Conservation (phyloP, 1,140 invertebrate genomes). For the Patella vulgata region DNA sequence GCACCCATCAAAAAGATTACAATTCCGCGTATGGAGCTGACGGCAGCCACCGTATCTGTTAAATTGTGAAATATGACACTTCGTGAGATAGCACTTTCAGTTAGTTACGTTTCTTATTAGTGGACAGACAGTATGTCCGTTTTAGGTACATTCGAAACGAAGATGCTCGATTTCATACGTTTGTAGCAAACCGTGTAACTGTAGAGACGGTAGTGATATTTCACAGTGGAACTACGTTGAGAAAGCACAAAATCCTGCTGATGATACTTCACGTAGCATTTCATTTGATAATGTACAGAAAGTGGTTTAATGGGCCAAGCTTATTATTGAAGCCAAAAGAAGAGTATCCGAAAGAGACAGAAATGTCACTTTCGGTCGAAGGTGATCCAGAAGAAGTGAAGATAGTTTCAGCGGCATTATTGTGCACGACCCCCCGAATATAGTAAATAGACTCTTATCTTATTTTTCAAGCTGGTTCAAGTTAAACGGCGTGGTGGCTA, state of each 20-base stretch:
- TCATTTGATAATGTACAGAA: background rate
- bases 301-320: conserved; percentile 1
- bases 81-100: conserved; percentile 12
- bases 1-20: conserved; percentile 22
- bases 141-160: no score
- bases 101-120: conserved; percentile 5
- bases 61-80: conserved; percentile 15
- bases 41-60: conserved; percentile 25
- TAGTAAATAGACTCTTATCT: background rate
- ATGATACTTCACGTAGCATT: conserved; percentile 10
- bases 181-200: conserved; percentile 27
- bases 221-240: conserved; percentile 11
- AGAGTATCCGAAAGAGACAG: background rate
- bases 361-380: background rate
- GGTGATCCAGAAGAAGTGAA: background rate
- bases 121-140: conserved; percentile 27
- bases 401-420: no score
- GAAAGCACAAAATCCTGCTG: conserved; percentile 3
- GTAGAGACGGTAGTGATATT: background rate
- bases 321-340: background rate
- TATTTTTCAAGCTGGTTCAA: background rate
- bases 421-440: background rate
- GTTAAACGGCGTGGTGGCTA: no score
- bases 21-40: conserved; percentile 29
- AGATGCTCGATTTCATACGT: no score